phyloP scores from a whole-genome alignment of 2,113 vertebrate genomes.

The Poecilia latipinna region DNA sequence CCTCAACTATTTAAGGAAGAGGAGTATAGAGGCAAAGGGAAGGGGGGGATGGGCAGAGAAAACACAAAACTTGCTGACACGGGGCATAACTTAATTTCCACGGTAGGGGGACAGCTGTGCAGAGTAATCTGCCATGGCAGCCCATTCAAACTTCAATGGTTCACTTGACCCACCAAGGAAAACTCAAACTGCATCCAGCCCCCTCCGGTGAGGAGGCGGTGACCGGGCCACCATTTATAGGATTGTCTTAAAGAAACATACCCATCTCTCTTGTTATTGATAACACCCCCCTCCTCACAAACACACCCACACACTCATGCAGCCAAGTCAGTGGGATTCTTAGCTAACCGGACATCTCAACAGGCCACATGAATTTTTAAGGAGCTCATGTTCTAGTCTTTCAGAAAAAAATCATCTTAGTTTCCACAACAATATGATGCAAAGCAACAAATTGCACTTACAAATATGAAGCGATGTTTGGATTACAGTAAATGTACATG shows the following conservation, averaged over 20 bases:
- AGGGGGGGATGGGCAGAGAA: constrained; percentile 73
- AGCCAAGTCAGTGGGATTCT: constrained; percentile 21
- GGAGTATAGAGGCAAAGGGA: constrained; percentile 55
- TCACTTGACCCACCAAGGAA: constrained; percentile 97
- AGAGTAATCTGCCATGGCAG: constrained; percentile 99
- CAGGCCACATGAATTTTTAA: constrained; percentile 30
- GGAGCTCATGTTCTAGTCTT: constrained; percentile 20
- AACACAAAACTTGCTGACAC: constrained; percentile 95
- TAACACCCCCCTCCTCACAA: constrained; percentile 70
- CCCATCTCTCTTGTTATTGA: constrained; percentile 92
- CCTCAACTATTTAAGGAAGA: constrained; percentile 63
- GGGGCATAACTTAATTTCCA: constrained; percentile 99
- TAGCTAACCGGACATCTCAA: constrained; percentile 18
- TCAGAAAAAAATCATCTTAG: not conserved
- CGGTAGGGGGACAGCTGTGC: constrained; percentile 99
- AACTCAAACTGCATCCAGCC: constrained; percentile 91
- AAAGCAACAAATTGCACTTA: not conserved
- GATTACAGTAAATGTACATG: too few species aligned
- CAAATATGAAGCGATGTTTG: too few species aligned
- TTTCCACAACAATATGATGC: not conserved
- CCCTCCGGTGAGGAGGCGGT: constrained; percentile 89
- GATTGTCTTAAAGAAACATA: constrained; percentile 96
- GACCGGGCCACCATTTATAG: constrained; percentile 97
- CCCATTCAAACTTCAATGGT: constrained; percentile 99
- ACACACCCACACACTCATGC: not conserved